Evolutionary conservation across 1,140 invertebrate genomes (phyloP).

Genomic region (Aphelenchoides fujianensis): DNA sequence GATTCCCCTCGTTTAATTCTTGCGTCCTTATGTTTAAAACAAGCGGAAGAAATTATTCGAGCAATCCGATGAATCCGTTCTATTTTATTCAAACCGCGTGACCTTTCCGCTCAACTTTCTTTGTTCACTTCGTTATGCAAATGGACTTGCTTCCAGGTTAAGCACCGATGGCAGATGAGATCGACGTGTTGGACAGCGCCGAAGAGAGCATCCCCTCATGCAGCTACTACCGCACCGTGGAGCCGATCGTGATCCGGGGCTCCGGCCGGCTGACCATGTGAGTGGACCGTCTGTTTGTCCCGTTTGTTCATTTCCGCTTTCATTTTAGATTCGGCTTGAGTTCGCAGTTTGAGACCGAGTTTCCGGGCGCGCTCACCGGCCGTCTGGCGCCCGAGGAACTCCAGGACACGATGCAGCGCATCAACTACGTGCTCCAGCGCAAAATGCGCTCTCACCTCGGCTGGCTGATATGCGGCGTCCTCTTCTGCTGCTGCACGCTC

Average conservation of each 20-base stretch:
- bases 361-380: slow-evolving; percentile 54
- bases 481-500: slow-evolving; percentile 61
- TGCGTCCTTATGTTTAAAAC: too few relatives aligned
- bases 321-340: slow-evolving; percentile 59
- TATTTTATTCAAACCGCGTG: too few relatives aligned
- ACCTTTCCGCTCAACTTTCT: not conserved
- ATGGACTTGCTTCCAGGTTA: not conserved
- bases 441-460: slow-evolving; percentile 44
- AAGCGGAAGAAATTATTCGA: too few relatives aligned
- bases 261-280: slow-evolving; percentile 56
- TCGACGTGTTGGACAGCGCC: slow-evolving; percentile 58
- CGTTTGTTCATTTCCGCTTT: not conserved
- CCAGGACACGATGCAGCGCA: slow-evolving; percentile 42
- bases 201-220: slow-evolving; percentile 45
- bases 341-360: slow-evolving; percentile 61
- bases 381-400: slow-evolving; percentile 61
- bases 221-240: slow-evolving; percentile 25
- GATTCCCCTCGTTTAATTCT: too few relatives aligned
- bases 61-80: too few relatives aligned
- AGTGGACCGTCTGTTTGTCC: slow-evolving; percentile 23
- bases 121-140: not conserved
- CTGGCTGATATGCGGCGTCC: slow-evolving; percentile 57
- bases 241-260: slow-evolving; percentile 58
- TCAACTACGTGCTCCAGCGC: slow-evolving; percentile 55
- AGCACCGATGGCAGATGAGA: slow-evolving; percentile 51